Percentiles rank a stretch among this genome's conserved stretches.
Conservation (phyloP, 2,797 vertebrate species). For the Diceros bicornis region DNA sequence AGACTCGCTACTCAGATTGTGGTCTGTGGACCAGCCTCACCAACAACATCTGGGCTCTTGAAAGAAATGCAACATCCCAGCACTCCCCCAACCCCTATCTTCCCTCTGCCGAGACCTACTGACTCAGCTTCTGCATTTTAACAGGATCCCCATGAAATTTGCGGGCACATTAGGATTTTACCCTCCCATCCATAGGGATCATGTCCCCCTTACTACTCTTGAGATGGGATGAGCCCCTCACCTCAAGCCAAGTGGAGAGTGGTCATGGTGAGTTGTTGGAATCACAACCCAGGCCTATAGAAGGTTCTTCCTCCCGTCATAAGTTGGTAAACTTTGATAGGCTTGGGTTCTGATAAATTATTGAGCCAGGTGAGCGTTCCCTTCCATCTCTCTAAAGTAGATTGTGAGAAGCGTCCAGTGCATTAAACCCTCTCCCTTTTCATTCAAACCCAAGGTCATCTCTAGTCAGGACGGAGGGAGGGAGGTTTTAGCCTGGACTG, state of each 20-base stretch:
- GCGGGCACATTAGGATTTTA: background rate
- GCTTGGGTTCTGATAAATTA: constrained; percentile 84
- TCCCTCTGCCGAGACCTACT: background rate
- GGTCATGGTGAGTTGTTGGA: background rate
- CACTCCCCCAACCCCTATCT: background rate
- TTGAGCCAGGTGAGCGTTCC: constrained; percentile 78
- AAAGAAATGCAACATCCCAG: background rate
- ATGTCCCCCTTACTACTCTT: background rate
- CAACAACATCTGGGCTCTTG: background rate
- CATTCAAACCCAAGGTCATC: constrained; percentile 70
- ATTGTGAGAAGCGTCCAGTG: constrained; percentile 73
- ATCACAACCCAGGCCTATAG: background rate
- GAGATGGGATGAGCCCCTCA: background rate
- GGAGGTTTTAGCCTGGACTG: constrained; percentile 65
- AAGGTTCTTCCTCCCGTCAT: background rate
- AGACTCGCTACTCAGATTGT: background rate
- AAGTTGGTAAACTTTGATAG: no score
- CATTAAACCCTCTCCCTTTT: constrained; percentile 79
- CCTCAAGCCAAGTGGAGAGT: background rate
- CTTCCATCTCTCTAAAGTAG: constrained; percentile 60
- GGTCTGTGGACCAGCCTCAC: background rate
- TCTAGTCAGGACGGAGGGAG: constrained; percentile 51
- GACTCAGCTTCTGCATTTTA: background rate
- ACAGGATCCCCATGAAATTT: background rate
- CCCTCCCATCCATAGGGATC: background rate